Evolutionary conservation across 2,113 vertebrate genomes (phyloP).

Genomic region (pig (Sus scrofa)): DNA sequence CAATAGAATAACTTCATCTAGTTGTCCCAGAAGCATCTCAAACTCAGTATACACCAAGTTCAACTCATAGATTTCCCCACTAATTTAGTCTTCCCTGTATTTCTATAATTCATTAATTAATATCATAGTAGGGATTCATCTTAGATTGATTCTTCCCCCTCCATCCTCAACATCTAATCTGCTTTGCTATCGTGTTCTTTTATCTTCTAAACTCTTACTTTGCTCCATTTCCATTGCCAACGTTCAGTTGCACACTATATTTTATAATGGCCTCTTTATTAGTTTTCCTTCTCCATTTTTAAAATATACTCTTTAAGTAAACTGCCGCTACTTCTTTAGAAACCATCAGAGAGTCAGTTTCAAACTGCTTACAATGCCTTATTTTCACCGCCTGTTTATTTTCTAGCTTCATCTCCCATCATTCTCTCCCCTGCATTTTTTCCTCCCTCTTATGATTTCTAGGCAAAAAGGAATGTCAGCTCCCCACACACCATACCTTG

Average conservation of each 20-base stretch:
- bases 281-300: not conserved
- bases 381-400: not conserved
- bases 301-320: not conserved
- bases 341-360: not conserved
- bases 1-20: not conserved
- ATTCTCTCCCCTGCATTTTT: not conserved
- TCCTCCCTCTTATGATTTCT: constrained; percentile 13
- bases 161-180: not conserved
- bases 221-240: not conserved
- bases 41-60: not conserved
- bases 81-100: not conserved
- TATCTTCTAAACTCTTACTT: not conserved
- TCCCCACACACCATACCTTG: not conserved
- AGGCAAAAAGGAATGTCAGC: not conserved
- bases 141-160: not conserved
- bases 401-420: not conserved
- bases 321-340: not conserved
- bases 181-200: not conserved
- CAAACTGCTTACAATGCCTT: not conserved
- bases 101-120: constrained; percentile 25
- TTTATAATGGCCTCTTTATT: not conserved
- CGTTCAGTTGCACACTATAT: not conserved
- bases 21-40: constrained; percentile 22
- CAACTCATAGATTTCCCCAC: not conserved
- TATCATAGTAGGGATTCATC: not conserved